Evolutionary conservation across 2,797 vertebrate species (phyloP).

Genomic region (Girardinus metallicus): DNA sequence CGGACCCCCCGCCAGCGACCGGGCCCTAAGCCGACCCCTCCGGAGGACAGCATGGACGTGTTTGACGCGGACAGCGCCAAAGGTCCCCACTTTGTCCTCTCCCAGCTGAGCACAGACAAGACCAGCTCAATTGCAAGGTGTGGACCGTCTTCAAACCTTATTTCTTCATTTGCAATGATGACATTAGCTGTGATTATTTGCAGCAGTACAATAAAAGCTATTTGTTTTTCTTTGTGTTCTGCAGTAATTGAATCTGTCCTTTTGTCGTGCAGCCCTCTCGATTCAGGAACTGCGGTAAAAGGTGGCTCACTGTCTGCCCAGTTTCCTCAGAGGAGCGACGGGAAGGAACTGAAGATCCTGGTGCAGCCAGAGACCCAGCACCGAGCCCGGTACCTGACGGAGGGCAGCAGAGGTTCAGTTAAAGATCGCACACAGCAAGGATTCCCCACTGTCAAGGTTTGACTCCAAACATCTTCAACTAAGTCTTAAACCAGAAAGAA

Average conservation of each 20-base stretch:
- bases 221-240: slow-evolving; percentile 13
- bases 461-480: slow-evolving; percentile 34
- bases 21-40: slow-evolving; percentile 90
- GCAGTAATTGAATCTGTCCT: slow-evolving; percentile 28
- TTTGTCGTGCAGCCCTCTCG: slow-evolving; percentile 72
- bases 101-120: slow-evolving; percentile 97
- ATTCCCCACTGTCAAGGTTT: slow-evolving; percentile 96
- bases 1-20: slow-evolving; percentile 97
- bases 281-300: slow-evolving; percentile 82
- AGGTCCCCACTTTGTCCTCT: slow-evolving; percentile 98
- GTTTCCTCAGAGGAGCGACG: slow-evolving; percentile 92
- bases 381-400: slow-evolving; percentile 95
- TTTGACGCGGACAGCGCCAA: slow-evolving; percentile 99
- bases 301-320: slow-evolving; percentile 90
- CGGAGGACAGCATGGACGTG: slow-evolving; percentile 98
- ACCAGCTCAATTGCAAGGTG: slow-evolving; percentile 73
- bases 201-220: slow-evolving; percentile 15
- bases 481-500: slow-evolving; percentile 10
- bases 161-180: slow-evolving; percentile 21
- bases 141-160: slow-evolving; percentile 3
- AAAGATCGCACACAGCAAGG: slow-evolving; percentile 98
- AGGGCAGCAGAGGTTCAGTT: slow-evolving; percentile 97
- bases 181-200: neutral
- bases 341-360: slow-evolving; percentile 97
- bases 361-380: slow-evolving; percentile 98